phyloP scores from a whole-genome alignment of 2,113 vertebrate genomes.

The Semnornis frantzii region DNA sequence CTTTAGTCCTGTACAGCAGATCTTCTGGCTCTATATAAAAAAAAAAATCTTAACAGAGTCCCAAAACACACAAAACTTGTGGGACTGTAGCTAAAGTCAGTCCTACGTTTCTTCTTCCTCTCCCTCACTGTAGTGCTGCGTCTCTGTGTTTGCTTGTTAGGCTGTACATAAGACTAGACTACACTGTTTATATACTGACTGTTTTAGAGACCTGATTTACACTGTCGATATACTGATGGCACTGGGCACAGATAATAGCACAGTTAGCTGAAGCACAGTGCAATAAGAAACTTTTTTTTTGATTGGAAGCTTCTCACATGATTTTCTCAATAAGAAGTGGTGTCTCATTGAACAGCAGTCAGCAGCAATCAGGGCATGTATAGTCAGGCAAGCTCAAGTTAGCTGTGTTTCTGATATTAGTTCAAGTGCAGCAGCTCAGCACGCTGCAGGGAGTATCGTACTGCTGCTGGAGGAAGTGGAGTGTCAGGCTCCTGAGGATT shows the following conservation, averaged over 20 bases:
- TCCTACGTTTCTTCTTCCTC: background rate
- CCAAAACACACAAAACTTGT: background rate
- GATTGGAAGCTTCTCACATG: background rate
- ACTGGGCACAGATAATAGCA: background rate
- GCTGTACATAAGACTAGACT: background rate
- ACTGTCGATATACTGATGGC: background rate
- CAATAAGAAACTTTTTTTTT: background rate
- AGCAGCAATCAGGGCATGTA: background rate
- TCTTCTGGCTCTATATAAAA: background rate
- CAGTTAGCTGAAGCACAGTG: background rate
- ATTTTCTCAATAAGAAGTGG: background rate
- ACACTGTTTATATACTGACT: too few relatives aligned
- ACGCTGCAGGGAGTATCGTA: background rate
- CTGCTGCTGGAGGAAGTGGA: background rate
- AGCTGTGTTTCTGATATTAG: background rate
- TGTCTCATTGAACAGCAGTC: background rate
- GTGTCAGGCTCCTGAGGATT: background rate
- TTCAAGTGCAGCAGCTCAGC: background rate
- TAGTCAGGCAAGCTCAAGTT: background rate
- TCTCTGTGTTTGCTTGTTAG: background rate
- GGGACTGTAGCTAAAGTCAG: background rate
- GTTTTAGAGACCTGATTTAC: background rate
- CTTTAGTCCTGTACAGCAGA: background rate
- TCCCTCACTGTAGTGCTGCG: background rate
- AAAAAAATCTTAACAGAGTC: background rate